These are phyloP conservation scores for Phania funesta DNA, from an alignment of 2,888 invertebrate genomes.

Conservation along the genomic window DNA sequence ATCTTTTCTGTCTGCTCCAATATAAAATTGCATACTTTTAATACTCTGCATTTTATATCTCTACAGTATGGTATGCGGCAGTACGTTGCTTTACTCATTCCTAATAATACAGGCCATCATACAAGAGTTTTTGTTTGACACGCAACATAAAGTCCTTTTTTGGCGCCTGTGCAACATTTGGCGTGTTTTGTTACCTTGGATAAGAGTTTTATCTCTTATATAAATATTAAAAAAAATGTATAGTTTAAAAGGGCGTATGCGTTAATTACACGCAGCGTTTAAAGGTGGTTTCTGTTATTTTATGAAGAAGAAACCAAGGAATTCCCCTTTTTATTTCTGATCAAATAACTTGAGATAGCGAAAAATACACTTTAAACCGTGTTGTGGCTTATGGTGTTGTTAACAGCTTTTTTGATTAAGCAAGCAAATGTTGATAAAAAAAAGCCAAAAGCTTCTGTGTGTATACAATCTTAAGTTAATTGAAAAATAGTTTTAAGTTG, in stretches of 20 bases:
- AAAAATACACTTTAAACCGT: neutral
- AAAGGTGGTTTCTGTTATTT: slow-evolving; percentile 14
- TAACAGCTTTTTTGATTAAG: neutral
- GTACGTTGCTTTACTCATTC: too few relatives aligned
- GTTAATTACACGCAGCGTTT: slow-evolving; percentile 49
- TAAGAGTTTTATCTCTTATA: neutral
- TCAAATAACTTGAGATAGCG: neutral
- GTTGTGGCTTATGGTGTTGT: too few relatives aligned
- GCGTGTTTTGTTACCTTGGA: neutral
- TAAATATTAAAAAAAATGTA: neutral
- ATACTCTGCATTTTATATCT: too few relatives aligned
- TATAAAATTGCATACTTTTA: too few relatives aligned
- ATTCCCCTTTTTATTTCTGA: neutral
- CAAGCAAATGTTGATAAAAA: neutral
- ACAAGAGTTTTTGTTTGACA: slow-evolving; percentile 47
- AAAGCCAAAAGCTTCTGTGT: neutral
- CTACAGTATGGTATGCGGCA: too few relatives aligned
- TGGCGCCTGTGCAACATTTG: slow-evolving; percentile 40
- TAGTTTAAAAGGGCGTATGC: slow-evolving; percentile 45
- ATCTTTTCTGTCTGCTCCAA: too few relatives aligned
- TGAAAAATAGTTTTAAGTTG: neutral
- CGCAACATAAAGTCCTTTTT: slow-evolving; percentile 54
- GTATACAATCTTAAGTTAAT: neutral
- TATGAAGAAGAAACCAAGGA: neutral
- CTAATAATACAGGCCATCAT: too few relatives aligned